Conservation (phyloP, 2,113 vertebrate species). For the Mus musculus region GRCm39 chr8:85597501-85598000, state of each 20-base stretch:
- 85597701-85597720: not conserved
- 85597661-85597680: not conserved
- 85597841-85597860: not conserved
- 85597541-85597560: not conserved
- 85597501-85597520: not conserved
- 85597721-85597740: not conserved
- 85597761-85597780: not conserved
- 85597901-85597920: not conserved
- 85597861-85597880: not conserved
- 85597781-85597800: not conserved
- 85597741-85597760: not conserved
- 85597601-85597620: not conserved
- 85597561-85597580: not conserved
- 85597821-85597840: not conserved
- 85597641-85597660: not conserved
- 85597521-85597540: not conserved
- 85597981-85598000: not conserved
- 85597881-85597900: not conserved
- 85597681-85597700: not conserved
- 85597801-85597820: not conserved
- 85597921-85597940: not conserved
- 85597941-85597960: not conserved
- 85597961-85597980: not conserved
- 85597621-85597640: not conserved
- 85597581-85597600: not conserved